These are phyloP conservation scores for Liopterus haemorrhoidalis DNA, from an alignment of 2,888 invertebrate species.

Conservation along the genomic window DNA sequence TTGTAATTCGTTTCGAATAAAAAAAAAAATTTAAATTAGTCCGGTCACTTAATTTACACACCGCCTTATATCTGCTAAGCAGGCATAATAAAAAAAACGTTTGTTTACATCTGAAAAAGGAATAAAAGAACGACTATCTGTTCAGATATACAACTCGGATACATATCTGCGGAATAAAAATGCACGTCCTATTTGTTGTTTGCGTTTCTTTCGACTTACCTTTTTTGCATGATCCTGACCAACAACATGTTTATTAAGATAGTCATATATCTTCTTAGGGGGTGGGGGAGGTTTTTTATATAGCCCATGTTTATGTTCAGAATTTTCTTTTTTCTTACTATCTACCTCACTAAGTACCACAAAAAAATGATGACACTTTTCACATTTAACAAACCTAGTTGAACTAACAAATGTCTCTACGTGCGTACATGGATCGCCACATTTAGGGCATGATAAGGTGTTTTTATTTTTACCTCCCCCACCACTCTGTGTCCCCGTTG, in stretches of 20 bases:
- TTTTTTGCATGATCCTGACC: constrained; percentile 98
- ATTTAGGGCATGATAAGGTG: constrained; percentile 88
- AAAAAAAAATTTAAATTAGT: no score
- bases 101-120: constrained; percentile 9
- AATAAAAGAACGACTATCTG: constrained; percentile 1
- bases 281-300: constrained; percentile 87
- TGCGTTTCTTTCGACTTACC: constrained; percentile 34
- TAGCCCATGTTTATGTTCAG: constrained; percentile 63
- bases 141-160: not conserved
- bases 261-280: constrained; percentile 95
- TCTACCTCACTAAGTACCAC: constrained; percentile 92
- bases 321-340: constrained; percentile 81
- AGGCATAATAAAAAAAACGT: no score
- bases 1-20: no score
- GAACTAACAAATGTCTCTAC: constrained; percentile 97
- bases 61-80: no score
- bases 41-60: no score
- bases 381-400: constrained; percentile 94
- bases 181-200: not conserved
- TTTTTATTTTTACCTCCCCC: constrained; percentile 64
- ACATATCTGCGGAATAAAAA: constrained; percentile 6
- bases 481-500: constrained; percentile 38
- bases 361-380: constrained; percentile 97
- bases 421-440: constrained; percentile 94
- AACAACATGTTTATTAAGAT: constrained; percentile 92